These are phyloP conservation scores for Tribolium madens DNA, from an alignment of 1,140 invertebrate species.

Conservation along the genomic window DNA sequence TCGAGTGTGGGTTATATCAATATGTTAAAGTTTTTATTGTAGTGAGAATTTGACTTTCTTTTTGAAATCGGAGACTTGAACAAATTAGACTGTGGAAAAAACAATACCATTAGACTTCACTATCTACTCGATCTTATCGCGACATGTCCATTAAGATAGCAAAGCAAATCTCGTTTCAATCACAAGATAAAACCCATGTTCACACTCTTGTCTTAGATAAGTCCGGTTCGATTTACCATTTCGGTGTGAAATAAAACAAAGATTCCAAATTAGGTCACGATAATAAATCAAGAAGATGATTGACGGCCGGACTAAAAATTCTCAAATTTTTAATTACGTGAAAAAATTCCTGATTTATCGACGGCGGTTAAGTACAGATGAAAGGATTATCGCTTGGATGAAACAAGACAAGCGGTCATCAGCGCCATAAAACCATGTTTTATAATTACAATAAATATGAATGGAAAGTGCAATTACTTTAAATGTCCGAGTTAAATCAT, in stretches of 20 bases:
- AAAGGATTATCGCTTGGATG: constrained; percentile 37
- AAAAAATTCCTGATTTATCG: constrained; percentile 3
- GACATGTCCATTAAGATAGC: constrained; percentile 42
- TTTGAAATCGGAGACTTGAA: constrained; percentile 31
- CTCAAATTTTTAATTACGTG: constrained; percentile 10
- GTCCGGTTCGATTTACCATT: constrained; percentile 33
- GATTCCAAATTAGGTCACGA: background rate
- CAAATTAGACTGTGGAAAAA: constrained; percentile 39
- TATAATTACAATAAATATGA: constrained; percentile 37
- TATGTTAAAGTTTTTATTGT: constrained; percentile 18
- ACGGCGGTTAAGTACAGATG: constrained; percentile 5
- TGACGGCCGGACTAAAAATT: constrained; percentile 5
- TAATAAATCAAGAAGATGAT: constrained; percentile 35
- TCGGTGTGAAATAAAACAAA: constrained; percentile 1
- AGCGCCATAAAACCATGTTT: constrained; percentile 29
- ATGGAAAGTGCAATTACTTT: constrained; percentile 37
- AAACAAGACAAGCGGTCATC: constrained; percentile 35
- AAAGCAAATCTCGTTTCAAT: constrained; percentile 41
- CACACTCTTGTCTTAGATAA: constrained; percentile 41
- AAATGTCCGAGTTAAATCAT: constrained; percentile 36
- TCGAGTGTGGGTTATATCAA: constrained; percentile 31
- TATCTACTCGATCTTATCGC: constrained; percentile 40
- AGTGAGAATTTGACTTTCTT: constrained; percentile 1
- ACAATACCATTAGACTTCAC: constrained; percentile 43
- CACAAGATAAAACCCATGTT: constrained; percentile 40